Conservation (phyloP, 2,113 vertebrate genomes). For the Neolamprologus sp. region DNA sequence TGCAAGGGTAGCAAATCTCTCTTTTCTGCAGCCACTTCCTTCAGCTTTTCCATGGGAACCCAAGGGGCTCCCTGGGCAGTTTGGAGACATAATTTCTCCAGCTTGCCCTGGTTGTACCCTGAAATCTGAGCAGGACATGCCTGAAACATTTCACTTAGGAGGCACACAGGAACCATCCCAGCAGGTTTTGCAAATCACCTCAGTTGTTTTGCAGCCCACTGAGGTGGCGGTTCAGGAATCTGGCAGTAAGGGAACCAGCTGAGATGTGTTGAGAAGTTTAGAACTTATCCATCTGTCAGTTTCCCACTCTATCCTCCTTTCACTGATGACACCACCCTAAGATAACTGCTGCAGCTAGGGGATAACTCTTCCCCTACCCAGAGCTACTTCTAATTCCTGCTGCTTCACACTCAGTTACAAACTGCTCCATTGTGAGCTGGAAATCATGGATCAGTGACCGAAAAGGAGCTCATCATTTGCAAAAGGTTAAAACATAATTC, state of each 20-base stretch:
- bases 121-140: neutral
- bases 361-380: neutral
- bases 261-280: neutral
- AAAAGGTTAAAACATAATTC: neutral
- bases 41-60: neutral
- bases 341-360: neutral
- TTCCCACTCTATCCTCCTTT: neutral
- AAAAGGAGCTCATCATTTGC: neutral
- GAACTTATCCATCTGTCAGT: neutral
- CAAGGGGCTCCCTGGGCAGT: neutral
- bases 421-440: neutral
- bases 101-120: neutral
- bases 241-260: neutral
- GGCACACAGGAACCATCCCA: neutral
- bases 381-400: neutral
- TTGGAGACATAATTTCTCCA: neutral
- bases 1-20: neutral
- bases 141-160: neutral
- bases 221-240: neutral
- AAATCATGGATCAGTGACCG: neutral
- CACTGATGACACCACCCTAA: neutral
- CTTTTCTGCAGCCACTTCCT: neutral
- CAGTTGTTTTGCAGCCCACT: neutral
- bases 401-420: neutral
- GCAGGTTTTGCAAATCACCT: neutral